Evolutionary conservation across 2,797 vertebrate genomes (phyloP).

Genomic region (Aselliscus stoliczkanus): DNA sequence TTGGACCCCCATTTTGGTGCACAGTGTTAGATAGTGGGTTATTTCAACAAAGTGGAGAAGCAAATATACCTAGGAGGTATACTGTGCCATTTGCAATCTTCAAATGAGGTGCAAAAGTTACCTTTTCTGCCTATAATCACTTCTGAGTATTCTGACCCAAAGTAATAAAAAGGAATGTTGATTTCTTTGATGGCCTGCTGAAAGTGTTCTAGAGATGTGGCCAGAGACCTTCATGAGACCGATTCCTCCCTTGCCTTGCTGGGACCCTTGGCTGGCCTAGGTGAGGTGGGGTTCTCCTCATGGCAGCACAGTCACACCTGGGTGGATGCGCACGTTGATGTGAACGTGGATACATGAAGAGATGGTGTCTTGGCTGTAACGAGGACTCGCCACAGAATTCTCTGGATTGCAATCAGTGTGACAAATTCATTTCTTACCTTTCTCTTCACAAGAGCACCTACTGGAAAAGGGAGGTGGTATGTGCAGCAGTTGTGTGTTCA

Average conservation of each 20-base stretch:
- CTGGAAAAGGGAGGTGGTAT: not conserved
- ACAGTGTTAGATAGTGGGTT: not conserved
- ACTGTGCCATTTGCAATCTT: not conserved
- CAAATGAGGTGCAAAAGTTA: not conserved
- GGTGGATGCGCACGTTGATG: not conserved
- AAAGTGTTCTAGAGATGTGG: not conserved
- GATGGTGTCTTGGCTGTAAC: not conserved
- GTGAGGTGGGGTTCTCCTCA: not conserved
- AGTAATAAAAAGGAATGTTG: not conserved
- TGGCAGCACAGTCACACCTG: accelerated
- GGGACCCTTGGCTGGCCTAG: not conserved
- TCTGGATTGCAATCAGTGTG: not conserved
- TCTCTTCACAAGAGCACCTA: not conserved
- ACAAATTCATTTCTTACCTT: not conserved
- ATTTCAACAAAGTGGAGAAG: not conserved
- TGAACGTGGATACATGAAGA: not conserved
- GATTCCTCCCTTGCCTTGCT: accelerated
- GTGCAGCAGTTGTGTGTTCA: not conserved
- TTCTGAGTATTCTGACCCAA: not conserved
- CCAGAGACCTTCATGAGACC: not conserved
- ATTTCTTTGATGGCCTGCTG: not conserved
- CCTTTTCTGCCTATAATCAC: not conserved
- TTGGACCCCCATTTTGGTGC: not conserved
- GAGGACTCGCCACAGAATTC: not conserved
- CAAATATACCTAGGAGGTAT: not conserved